Conservation (phyloP, 1,140 invertebrate species). For the Andrena cerasifolii region DNA sequence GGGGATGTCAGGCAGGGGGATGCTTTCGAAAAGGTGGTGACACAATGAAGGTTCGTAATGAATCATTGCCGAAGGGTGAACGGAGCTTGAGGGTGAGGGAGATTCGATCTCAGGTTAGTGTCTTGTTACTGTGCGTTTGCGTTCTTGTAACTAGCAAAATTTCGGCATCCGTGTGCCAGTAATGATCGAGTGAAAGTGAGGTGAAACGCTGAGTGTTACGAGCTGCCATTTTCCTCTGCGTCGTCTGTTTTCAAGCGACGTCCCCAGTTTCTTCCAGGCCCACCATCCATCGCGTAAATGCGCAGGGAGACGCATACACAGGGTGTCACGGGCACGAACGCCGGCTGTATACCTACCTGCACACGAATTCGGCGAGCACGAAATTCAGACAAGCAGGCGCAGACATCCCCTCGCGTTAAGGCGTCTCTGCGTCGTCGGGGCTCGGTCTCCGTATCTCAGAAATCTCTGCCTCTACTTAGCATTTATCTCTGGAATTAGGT, state of each 20-base stretch:
- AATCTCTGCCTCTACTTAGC: conserved; percentile 76
- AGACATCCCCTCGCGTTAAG: conserved; percentile 41
- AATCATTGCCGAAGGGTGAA: no score
- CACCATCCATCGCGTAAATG: background rate
- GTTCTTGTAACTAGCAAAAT: no score
- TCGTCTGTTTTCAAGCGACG: background rate
- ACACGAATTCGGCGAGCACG: conserved; percentile 33
- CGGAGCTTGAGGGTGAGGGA: no score
- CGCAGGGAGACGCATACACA: conserved; percentile 7
- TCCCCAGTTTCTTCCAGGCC: background rate
- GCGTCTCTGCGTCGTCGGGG: conserved; percentile 14
- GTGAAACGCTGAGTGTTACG: no score
- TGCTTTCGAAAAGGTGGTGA: no score
- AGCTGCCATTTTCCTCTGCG: background rate
- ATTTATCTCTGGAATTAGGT: conserved; percentile 80
- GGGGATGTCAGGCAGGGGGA: no score
- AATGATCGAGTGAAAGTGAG: no score
- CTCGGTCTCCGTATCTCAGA: conserved; percentile 67
- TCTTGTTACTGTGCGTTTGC: no score
- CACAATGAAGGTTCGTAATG: no score
- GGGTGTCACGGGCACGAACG: background rate
- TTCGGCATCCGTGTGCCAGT: no score
- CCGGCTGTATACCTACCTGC: background rate
- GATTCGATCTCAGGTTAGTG: no score
- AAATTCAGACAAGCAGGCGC: conserved; percentile 53